These are phyloP conservation scores for Raja brachyura DNA, from an alignment of 2,113 vertebrate genomes.

Conservation along the genomic window DNA sequence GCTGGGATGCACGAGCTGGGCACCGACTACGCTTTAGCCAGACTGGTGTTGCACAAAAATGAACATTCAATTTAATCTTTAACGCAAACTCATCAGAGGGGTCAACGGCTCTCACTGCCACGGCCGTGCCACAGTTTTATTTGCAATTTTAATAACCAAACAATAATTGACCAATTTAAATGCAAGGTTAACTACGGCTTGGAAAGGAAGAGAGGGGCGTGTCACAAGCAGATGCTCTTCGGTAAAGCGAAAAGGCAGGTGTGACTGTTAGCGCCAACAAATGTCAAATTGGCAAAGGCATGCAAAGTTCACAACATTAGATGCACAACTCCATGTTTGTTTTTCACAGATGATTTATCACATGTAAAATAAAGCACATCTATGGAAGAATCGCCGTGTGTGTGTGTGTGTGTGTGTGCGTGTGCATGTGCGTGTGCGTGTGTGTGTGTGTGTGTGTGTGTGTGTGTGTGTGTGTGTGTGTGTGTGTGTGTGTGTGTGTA, in stretches of 20 bases:
- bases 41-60: not conserved
- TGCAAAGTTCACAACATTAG: not conserved
- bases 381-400: not conserved
- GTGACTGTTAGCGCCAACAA: not conserved
- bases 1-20: not conserved
- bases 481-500: too few species aligned
- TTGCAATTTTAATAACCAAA: not conserved
- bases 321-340: not conserved
- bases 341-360: not conserved
- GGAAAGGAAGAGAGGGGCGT: not conserved
- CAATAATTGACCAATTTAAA: conserved; percentile 35
- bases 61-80: conserved; percentile 36
- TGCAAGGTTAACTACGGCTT: not conserved
- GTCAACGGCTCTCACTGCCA: not conserved
- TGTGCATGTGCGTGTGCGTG: too few species aligned
- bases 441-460: too few species aligned
- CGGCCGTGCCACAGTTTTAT: conserved; percentile 10
- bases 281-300: too few species aligned
- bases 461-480: too few species aligned
- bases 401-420: not conserved
- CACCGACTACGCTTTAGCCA: conserved; percentile 3
- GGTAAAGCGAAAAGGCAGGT: not conserved
- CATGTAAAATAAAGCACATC: not conserved
- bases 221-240: conserved; percentile 10
- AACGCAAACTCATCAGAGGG: conserved; percentile 21